Conservation (phyloP, 2,888 invertebrate genomes). For the Campoletis raptor region DNA sequence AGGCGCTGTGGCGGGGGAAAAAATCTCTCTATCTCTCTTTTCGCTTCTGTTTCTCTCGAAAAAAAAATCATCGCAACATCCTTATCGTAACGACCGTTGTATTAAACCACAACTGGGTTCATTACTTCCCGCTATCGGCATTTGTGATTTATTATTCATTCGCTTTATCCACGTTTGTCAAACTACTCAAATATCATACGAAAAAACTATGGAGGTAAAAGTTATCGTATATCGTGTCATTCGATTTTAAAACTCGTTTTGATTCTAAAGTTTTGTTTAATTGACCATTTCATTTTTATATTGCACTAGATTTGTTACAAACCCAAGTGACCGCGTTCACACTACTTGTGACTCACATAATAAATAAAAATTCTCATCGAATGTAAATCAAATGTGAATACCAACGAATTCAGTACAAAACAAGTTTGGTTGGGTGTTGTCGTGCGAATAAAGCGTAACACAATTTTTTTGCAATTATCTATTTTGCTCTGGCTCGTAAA, state of each 20-base stretch:
- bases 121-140: conserved; percentile 38
- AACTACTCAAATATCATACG: conserved; percentile 38
- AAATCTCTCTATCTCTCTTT: conserved; percentile 15
- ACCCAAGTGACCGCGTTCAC: not conserved
- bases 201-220: conserved; percentile 26
- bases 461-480: not conserved
- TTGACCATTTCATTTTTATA: not conserved
- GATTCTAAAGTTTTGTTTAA: not conserved
- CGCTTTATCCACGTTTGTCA: conserved; percentile 14
- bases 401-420: not conserved
- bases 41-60: not conserved
- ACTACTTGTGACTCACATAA: not conserved
- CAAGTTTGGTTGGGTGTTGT: not conserved
- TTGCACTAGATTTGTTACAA: not conserved
- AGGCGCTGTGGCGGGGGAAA: conserved; percentile 21
- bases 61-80: conserved; percentile 37
- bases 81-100: conserved; percentile 40
- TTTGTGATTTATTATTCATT: conserved; percentile 45
- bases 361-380: not conserved
- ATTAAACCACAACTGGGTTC: conserved; percentile 44
- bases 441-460: not conserved
- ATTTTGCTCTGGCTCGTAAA: not conserved
- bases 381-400: not conserved
- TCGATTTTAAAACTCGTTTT: conserved; percentile 1
- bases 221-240: conserved; percentile 10